phyloP scores from a whole-genome alignment of 2,888 invertebrate genomes.

The Morpho achilles region DNA sequence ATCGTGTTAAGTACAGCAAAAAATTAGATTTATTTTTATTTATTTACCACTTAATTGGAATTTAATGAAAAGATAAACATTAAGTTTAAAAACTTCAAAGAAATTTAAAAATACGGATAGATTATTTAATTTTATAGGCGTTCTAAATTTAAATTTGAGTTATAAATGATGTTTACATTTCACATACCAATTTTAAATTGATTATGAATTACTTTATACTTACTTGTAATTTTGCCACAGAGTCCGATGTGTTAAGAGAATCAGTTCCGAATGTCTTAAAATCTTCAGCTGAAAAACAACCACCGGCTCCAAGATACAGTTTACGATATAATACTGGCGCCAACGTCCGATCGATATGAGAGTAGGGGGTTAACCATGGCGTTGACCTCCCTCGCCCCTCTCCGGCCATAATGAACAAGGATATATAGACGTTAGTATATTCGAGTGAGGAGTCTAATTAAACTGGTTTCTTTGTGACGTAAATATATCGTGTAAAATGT shows the following conservation, averaged over 20 bases:
- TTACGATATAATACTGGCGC: conserved; percentile 42
- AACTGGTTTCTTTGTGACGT: conserved; percentile 16
- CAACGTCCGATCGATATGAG: conserved; percentile 52
- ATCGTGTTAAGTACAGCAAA: too few relatives aligned
- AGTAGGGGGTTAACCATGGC: conserved; percentile 30
- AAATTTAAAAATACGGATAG: too few relatives aligned
- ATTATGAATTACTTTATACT: too few relatives aligned
- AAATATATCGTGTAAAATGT: conserved; percentile 11
- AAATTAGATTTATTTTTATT: too few relatives aligned
- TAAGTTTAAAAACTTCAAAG: too few relatives aligned
- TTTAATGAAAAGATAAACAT: too few relatives aligned
- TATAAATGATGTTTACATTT: too few relatives aligned
- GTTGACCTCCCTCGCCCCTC: conserved; percentile 21
- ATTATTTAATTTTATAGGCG: too few relatives aligned
- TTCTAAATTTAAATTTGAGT: too few relatives aligned
- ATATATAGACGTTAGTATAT: conserved; percentile 7
- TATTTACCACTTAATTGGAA: too few relatives aligned
- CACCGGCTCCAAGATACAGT: conserved; percentile 22
- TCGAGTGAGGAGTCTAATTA: conserved; percentile 2
- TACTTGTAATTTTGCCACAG: too few relatives aligned
- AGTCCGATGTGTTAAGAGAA: background rate
- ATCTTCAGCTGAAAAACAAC: conserved; percentile 22
- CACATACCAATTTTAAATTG: too few relatives aligned
- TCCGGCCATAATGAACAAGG: conserved; percentile 7
- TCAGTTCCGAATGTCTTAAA: conserved; percentile 3